Conservation (phyloP, 2,797 vertebrate genomes). For the Cuniculus paca region DNA sequence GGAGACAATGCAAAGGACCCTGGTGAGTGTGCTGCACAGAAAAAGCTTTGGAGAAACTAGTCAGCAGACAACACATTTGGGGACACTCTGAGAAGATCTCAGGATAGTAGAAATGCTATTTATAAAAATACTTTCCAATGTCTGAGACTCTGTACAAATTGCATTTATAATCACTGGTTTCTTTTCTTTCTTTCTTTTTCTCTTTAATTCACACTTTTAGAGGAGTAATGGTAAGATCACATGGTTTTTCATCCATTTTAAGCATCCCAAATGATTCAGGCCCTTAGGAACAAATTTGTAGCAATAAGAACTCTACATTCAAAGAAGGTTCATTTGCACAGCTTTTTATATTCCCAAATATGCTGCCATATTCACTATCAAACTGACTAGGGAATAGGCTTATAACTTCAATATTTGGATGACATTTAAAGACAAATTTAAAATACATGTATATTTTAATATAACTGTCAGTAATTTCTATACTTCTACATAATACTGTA, state of each 20-base stretch:
- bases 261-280: neutral
- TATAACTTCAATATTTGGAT: neutral
- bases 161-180: neutral
- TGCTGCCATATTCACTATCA: neutral
- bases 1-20: constrained; percentile 58
- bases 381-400: neutral
- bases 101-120: neutral
- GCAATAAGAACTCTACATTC: neutral
- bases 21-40: constrained; percentile 40
- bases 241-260: neutral
- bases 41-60: constrained; percentile 45
- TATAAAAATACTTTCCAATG: neutral
- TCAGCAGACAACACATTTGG: constrained; percentile 37
- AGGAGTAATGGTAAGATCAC: neutral
- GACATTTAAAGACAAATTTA: neutral
- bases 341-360: neutral
- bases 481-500: neutral
- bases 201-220: neutral
- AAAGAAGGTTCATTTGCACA: neutral
- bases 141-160: constrained; percentile 40
- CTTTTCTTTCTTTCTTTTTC: neutral
- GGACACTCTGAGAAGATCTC: neutral
- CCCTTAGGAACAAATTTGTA: neutral
- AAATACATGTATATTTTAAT: neutral
- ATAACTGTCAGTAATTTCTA: neutral